Evolutionary conservation across 2,113 vertebrate species (phyloP).

Genomic region (Australoheros scitulus): DNA sequence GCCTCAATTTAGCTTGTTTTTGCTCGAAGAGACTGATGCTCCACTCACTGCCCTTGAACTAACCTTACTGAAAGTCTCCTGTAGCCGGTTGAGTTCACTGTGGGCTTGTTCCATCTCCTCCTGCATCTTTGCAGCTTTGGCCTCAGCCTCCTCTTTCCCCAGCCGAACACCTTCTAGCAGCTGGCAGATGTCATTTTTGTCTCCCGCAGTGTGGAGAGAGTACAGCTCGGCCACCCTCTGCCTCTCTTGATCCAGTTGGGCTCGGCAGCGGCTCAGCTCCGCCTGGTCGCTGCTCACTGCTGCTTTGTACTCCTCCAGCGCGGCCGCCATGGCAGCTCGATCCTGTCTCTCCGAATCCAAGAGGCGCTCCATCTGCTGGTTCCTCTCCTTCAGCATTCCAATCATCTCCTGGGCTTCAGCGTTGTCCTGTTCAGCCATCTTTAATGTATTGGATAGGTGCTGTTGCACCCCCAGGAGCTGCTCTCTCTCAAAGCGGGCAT

Average conservation of each 20-base stretch:
- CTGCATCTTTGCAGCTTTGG: conserved; percentile 84
- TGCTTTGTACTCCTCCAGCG: conserved; percentile 88
- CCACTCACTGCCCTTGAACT: conserved; percentile 5
- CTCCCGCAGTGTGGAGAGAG: conserved; percentile 89
- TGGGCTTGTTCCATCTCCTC: conserved; percentile 88
- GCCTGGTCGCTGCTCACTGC: conserved; percentile 87
- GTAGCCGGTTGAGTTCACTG: conserved; percentile 84
- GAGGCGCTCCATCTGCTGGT: conserved; percentile 93
- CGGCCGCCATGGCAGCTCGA: conserved; percentile 80
- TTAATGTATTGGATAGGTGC: conserved; percentile 93
- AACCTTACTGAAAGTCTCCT: conserved; percentile 91
- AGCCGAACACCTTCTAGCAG: conserved; percentile 88
- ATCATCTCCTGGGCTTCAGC: conserved; percentile 95
- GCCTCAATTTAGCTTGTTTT: conserved; percentile 1
- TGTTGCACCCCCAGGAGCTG: conserved; percentile 95
- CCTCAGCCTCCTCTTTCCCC: conserved; percentile 92
- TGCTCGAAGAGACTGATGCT: not conserved
- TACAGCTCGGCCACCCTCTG: conserved; percentile 91
- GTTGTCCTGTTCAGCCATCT: conserved; percentile 97
- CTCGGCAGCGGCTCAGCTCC: conserved; percentile 87
- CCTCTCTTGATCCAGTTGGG: conserved; percentile 91
- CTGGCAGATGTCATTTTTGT: conserved; percentile 91
- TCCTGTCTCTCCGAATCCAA: conserved; percentile 90
- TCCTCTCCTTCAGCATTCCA: conserved; percentile 88
- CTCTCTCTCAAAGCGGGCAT: conserved; percentile 91